Base-by-base conservation (phyloP, 2,888 invertebrate species). In the Eupithecia insigniata region DNA sequence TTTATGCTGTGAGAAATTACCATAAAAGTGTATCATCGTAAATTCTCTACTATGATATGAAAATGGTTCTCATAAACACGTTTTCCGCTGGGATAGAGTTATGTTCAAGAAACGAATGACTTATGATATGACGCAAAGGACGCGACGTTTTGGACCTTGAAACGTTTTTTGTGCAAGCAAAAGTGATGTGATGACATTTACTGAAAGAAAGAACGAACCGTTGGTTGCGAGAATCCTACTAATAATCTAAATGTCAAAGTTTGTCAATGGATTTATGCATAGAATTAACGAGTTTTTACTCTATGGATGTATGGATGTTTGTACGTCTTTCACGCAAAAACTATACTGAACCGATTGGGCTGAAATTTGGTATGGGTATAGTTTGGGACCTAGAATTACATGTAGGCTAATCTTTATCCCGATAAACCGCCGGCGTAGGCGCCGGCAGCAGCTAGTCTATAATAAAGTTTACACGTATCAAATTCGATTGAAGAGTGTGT, bases 21-120 rank as follows among this genome's bases (percentile, higher is more conserved):
- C 75, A 75, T 75, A 75, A 75, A 75, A 72, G 68, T 66, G 69
- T 73, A 74, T 74, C 69, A 71, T 70, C 67, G 51, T 74, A 74
- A 71, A 70, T 65, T 58, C 62, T 74, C 69, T 34, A 67, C 71
- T 69, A 61, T 66, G 66, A 60, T 65, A 74, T 69, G 69, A 70
- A 72, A 71, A 68, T 71, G 74, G 62, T 51, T 39, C 66, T 60
- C 67, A 51, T 74, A 71, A 71, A 74, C 70, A 70, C 30, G 67
- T 39, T 28, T 64, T 64, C 36, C 26, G 34, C 10, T 67, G 66
- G 64, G 64, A 64, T 64, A 26, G 64, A 64, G 34, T 32, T 64
- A 64, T 64, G 64, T 64, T 12, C 36, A 64, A 36, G 62, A 62
- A 62, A 34, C 34, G 26, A 12, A 8, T 64, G 64, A 64, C 22